phyloP scores from a whole-genome alignment of 2,888 invertebrate species.

The Agrochola circellaris region DNA sequence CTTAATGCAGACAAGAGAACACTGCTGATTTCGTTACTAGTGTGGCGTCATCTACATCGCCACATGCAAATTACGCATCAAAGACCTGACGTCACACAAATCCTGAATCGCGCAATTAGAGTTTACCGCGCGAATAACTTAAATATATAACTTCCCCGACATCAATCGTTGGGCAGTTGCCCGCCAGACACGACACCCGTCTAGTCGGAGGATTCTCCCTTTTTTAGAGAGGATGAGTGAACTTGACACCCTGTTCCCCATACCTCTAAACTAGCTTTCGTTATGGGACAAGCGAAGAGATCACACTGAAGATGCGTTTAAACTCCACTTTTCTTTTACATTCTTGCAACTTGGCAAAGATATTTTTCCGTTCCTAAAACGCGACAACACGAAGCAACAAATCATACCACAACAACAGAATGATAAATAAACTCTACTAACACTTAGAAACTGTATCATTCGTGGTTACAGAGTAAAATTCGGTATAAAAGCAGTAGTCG shows the following conservation, averaged over 20 bases:
- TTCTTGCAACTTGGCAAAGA: not conserved
- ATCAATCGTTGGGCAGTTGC: no score
- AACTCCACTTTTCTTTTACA: not conserved
- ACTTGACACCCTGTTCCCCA: no score
- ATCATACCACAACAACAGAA: slow-evolving; percentile 23
- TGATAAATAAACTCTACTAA: slow-evolving; percentile 31
- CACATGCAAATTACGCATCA: no score
- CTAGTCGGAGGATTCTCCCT: no score
- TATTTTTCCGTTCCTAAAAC: not conserved
- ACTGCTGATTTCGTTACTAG: not conserved
- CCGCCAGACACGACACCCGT: no score
- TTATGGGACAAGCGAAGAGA: not conserved
- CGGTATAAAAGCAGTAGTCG: slow-evolving; percentile 38
- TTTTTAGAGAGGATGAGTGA: no score
- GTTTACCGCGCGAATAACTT: no score
- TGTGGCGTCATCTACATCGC: no score
- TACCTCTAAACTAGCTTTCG: not conserved
- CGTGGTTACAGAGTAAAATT: slow-evolving; percentile 45
- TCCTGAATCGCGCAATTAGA: no score
- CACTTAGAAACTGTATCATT: slow-evolving; percentile 50
- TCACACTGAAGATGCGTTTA: not conserved
- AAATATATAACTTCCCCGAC: no score
- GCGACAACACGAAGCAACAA: slow-evolving; percentile 3
- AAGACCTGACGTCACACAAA: no score
- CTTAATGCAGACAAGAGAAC: not conserved